These are phyloP conservation scores for Eilema caniola DNA, from an alignment of 2,888 invertebrate species.

Conservation along the genomic window DNA sequence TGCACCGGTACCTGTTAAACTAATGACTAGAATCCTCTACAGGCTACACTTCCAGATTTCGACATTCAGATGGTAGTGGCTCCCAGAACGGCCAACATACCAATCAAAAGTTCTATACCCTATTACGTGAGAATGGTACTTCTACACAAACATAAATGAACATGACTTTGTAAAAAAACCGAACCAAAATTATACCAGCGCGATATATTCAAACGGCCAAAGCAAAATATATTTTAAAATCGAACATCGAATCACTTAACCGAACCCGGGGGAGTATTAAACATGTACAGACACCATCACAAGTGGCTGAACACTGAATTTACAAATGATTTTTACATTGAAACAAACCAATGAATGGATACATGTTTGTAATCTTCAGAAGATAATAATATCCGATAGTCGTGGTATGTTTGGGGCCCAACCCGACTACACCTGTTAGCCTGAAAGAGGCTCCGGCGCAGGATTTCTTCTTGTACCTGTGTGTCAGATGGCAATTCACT, in stretches of 20 bases:
- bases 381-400: too few relatives aligned
- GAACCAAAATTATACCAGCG: neutral
- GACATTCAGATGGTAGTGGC: too few relatives aligned
- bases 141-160: neutral
- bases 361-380: neutral
- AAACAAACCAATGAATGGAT: neutral
- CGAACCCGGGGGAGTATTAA: conserved; percentile 62
- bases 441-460: too few relatives aligned
- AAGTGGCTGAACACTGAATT: neutral
- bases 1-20: too few relatives aligned
- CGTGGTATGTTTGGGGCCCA: too few relatives aligned
- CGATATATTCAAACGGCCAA: conserved; percentile 32
- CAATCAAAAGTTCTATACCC: neutral
- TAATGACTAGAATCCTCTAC: too few relatives aligned
- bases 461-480: too few relatives aligned
- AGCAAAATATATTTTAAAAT: conserved; percentile 51
- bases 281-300: conserved; percentile 21
- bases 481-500: too few relatives aligned
- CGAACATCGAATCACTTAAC: conserved; percentile 61
- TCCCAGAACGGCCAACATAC: too few relatives aligned
- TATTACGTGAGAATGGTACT: neutral
- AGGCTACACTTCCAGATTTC: too few relatives aligned
- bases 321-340: neutral
- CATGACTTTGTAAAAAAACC: neutral
- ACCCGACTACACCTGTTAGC: too few relatives aligned